Conservation (phyloP, 2,113 vertebrate genomes). For the Saguinus imperator region DNA sequence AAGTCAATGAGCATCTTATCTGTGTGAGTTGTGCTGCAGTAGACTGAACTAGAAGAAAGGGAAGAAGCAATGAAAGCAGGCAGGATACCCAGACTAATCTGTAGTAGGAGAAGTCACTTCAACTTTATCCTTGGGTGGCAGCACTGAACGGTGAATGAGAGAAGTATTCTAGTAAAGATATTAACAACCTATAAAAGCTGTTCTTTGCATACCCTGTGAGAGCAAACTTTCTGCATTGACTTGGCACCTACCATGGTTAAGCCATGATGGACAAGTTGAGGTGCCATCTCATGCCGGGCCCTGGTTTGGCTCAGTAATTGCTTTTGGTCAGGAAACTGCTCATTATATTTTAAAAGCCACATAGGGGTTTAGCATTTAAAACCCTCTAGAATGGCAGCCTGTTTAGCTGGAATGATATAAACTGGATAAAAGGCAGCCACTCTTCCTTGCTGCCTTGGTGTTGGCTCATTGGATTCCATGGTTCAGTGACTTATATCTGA, state of each 20-base stretch:
- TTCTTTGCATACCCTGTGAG: neutral
- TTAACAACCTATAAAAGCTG: neutral
- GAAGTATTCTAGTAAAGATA: conserved; percentile 6
- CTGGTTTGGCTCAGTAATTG: conserved; percentile 15
- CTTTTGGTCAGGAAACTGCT: conserved; percentile 52
- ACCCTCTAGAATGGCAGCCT: neutral
- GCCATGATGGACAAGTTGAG: neutral
- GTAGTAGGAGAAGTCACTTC: neutral
- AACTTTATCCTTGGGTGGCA: conserved; percentile 1
- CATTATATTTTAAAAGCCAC: conserved; percentile 47
- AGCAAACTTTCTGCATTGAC: neutral
- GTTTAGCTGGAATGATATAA: conserved; percentile 5
- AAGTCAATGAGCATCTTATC: neutral
- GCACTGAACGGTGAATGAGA: neutral
- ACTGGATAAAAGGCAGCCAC: conserved; percentile 66
- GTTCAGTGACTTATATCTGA: conserved; percentile 74
- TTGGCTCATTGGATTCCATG: conserved; percentile 48
- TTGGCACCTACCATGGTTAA: neutral
- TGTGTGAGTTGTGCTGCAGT: neutral
- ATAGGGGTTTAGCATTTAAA: conserved; percentile 40
- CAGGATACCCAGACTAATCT: neutral
- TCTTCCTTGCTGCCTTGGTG: conserved; percentile 16
- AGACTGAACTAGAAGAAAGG: neutral
- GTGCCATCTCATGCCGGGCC: neutral
- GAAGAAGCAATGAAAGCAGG: neutral